Evolutionary conservation across 2,888 invertebrate species (phyloP), one percentile per base, ranked within the genome.

Genomic region (Zygaena filipendulae): DNA sequence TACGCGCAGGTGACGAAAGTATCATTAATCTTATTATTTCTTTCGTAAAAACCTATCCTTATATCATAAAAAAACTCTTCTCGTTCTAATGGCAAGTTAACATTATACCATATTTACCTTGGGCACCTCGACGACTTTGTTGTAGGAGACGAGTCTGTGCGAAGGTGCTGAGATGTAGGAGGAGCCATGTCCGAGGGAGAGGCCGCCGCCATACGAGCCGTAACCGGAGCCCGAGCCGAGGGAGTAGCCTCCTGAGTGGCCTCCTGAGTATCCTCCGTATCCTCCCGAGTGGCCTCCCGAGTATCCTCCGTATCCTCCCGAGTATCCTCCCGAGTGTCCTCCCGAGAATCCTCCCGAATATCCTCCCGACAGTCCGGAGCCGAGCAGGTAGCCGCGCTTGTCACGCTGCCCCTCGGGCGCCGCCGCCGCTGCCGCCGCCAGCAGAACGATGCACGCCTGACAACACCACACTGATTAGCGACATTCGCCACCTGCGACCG

Each of bases 121-220:
- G 8, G 66, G 67, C 3, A 58, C 58, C 21, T 49, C 46, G 3
- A 63, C 55, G 11, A 61, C 42, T 27, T 58, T 66, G 45, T 58
- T 52, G 25, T 58, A 45, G 8, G 49, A 43, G 21, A 50, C 36
- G 33, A 50, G 31, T 30, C 36, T 43, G 25, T 38, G 31, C 5
- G 52, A 37, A 6, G 59, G 50, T 11, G 51, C 44, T 25, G 49
- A 38, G 23, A 36, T 27, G 26, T 31, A 21, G 21, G 29, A 25
- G n/a, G 27, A 30, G 30, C 41, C 29, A 34, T 42, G 40, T 11
- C 42, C 45, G 11, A 42, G 35, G 30, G 38, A 36, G 13, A 41
- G 33, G 12, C 37, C 28, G 32, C 33, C 28, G 32, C 35, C 30
- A 7, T 46, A 38, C 39, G 32, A 30, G 27, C 30, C 32, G 32